Conservation (phyloP, 2,888 invertebrate genomes). For the Temnothorax rugatulus region DNA sequence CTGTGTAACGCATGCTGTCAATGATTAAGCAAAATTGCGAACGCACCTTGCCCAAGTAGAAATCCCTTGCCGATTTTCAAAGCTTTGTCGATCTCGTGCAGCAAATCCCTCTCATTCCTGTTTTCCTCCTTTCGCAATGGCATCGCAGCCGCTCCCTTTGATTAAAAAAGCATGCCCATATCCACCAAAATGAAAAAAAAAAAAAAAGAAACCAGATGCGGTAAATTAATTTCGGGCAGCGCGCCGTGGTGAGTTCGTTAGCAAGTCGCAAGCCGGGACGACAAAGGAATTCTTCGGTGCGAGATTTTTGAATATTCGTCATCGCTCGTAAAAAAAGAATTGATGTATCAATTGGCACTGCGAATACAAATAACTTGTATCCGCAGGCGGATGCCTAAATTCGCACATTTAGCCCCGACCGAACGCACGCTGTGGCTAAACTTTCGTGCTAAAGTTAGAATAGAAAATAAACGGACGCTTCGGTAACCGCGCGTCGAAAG, state of each 20-base stretch:
- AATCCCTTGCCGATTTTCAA: slow-evolving; percentile 89
- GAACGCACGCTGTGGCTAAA: slow-evolving; percentile 49
- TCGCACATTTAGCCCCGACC: slow-evolving; percentile 41
- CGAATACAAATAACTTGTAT: slow-evolving; percentile 17
- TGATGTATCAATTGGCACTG: neutral
- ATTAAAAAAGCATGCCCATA: slow-evolving; percentile 79
- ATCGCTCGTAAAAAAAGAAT: neutral
- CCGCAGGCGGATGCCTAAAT: slow-evolving; percentile 49
- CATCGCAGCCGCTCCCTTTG: slow-evolving; percentile 76
- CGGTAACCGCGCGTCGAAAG: slow-evolving; percentile 55
- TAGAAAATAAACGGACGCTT: slow-evolving; percentile 55
- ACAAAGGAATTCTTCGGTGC: neutral
- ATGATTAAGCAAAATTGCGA: slow-evolving; percentile 50
- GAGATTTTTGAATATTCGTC: neutral
- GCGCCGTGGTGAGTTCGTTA: neutral
- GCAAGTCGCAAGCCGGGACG: slow-evolving; percentile 8
- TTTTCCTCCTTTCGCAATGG: slow-evolving; percentile 74
- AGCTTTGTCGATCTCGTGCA: slow-evolving; percentile 90
- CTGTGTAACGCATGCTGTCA: slow-evolving; percentile 23
- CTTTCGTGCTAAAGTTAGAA: slow-evolving; percentile 51
- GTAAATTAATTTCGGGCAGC: neutral
- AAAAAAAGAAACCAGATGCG: slow-evolving; percentile 53
- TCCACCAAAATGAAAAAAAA: slow-evolving; percentile 64
- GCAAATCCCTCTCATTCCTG: slow-evolving; percentile 84
- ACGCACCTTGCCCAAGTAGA: slow-evolving; percentile 87